Base-by-base conservation (phyloP, 2,797 vertebrate species). In the Tenualosa thibaudeaui region DNA sequence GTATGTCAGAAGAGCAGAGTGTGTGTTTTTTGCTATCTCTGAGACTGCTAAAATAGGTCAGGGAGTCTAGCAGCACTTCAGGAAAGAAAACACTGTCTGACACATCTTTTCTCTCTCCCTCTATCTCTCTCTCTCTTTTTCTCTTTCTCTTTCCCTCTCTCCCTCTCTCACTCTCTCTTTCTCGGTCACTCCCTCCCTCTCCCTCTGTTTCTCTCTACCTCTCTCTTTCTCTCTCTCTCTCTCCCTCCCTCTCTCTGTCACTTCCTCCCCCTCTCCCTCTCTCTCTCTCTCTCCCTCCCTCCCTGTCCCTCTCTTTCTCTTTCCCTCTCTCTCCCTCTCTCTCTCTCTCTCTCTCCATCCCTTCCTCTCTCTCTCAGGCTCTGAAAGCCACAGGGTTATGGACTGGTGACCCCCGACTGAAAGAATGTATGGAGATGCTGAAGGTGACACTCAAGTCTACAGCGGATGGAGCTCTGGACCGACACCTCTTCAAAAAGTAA, bases 401-500 rank as follows among this genome's bases (percentile, higher is more conserved):
- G 83, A 99, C 98, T 0, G 97, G 97, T 91, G 98, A 99, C 92
- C 98, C 98, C 65, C 95, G 98, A 82, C 93, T 99, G 90, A 99
- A 99, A 89, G 98, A 99, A 92, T 99, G 97, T 91, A 99, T 99
- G 98, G 98, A 99, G 93, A 99, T 99, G 98, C 94, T 99, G 92
- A 97, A 97, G 92, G 91, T 97, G 91, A 97, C 96, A 53, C 89
- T 99, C 92, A 98, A 99, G 89, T 97, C 97, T 71, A 97, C 97
- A 46, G 97, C 98, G 81, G 98, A 99, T 78, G 98, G 98, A 83
- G 96, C 98, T 86, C 94, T 99, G 91, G 98, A 99, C 94, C 96
- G 97, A 90, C 97, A 98, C 90, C 97, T 99, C 92, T 99, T 99
- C 94, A 99, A 99, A 94, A 99, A 99, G 98, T 99, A 96, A 96